Base-by-base conservation (phyloP, 2,888 invertebrate genomes). In the Choreutis nemorana region DNA sequence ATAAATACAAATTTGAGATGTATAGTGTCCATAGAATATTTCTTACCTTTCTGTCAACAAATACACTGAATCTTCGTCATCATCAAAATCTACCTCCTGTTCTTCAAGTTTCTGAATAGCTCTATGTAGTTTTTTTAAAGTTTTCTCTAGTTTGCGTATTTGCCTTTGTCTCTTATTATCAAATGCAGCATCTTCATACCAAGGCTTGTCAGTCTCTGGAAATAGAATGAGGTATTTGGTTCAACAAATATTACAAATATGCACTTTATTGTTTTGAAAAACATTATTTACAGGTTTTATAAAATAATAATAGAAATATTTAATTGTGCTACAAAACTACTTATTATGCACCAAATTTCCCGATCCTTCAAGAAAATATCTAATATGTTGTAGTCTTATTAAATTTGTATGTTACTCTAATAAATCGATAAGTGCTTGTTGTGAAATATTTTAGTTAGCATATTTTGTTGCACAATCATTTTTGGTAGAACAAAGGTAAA, bases 31-130 rank as follows among this genome's bases (percentile, higher is more conserved):
- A 23, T 27, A 23, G 26, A 3, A 9, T 22, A 18, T 9, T 16
- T 34, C 14, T 34, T 75, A 86, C 67, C 81, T 82, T 41, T 89
- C 87, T 36, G 86, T 81, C 40, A 87, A 79, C 22, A 91, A 67
- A 61, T 89, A 92, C 15, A 83, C 72, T 2, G 91, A 90, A 54
- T 89, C 82, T 25, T 83, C 82, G 14, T 90, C 90, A 40, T 88
- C 87, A 46, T 87, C 85, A 54, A 87, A 86, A 39, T 90, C 84
- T 2, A 91, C 83, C 45, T 91, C 89, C 27, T 81, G 68, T 28
- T 81, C 81, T 47, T 90, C 89, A 3, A 90, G 56, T 37, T 83
- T 73, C 41, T 83, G 82, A 28, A 93, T 90, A 35, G 83, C 83
- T 44, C 82, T 79, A 29, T 85, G 80, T 11, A 91, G 71, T 40